Base-by-base conservation (phyloP, 1,140 invertebrate genomes). In the Pseudachorutes palmiensis region DNA sequence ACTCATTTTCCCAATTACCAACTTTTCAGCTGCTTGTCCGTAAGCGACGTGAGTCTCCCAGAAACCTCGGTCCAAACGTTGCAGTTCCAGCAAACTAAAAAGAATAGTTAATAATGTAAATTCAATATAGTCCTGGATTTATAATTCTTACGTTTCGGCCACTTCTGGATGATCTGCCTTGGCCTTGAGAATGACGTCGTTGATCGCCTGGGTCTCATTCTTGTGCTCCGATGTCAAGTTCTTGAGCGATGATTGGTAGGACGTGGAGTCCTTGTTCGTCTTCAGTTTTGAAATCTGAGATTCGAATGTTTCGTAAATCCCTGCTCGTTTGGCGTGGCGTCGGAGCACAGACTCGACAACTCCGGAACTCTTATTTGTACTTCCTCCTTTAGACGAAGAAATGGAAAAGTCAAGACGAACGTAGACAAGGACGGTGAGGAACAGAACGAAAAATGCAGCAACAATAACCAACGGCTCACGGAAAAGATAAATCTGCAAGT, bases 361-460 rank as follows among this genome's bases (percentile, higher is more conserved):
- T 19, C 48, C 26, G 24, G 59, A 45, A 55, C 62, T 82, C 73
- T 26, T 80, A 70, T 64, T 80, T 78, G 26, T 79, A 76, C 24
- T 82, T 68, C 31, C 67, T 19, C 45, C 71, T 66, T 51, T 75
- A 49, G 55, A 64, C 24, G 65, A 55, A 3, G 72, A 66, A 70
- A 98, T 93, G 60, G 94, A 94, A 80, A 99, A 97, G 80, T 99
- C 96, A 72, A 98, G 80, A 65, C 96, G 83, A 51, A 97, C 90
- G 81, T 96, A 97, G 72, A 98, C 82, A 75, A 99, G 96, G 41
- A 97, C 90, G 74, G 88, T 79, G 3, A 98, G 75, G 80, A 98
- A 99, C 32, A 99, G 78, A 22, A 92, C 77, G 79, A 94, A 96
- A 68, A 98, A 86, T 68, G 94, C 95, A 31, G 85, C 80, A 62